Conservation (phyloP, 2,113 vertebrate genomes). For the Bothrops jararaca region DNA sequence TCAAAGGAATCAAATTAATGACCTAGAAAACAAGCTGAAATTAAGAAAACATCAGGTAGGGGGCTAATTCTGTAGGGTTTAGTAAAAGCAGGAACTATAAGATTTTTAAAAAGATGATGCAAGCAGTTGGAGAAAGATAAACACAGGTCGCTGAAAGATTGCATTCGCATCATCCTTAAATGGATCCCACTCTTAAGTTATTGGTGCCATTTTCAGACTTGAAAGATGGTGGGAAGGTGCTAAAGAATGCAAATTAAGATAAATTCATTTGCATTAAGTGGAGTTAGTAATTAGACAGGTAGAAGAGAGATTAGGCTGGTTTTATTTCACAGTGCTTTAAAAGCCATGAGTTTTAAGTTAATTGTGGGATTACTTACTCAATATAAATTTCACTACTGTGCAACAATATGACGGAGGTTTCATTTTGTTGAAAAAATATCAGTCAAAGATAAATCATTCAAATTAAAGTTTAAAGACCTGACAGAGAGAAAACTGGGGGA, state of each 20-base stretch:
- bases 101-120: conserved; percentile 41
- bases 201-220: conserved; percentile 22
- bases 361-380: conserved; percentile 21
- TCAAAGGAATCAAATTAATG: conserved; percentile 62
- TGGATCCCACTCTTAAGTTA: background rate
- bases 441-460: conserved; percentile 31
- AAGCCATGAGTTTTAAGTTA: background rate
- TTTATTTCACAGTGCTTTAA: conserved; percentile 9
- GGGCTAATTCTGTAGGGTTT: conserved; percentile 46
- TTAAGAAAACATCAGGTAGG: conserved; percentile 61
- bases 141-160: conserved; percentile 31
- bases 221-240: background rate
- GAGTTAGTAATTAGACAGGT: background rate
- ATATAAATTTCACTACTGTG: conserved; percentile 4
- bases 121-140: conserved; percentile 47
- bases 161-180: conserved; percentile 45
- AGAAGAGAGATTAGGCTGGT: conserved; percentile 28
- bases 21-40: conserved; percentile 68
- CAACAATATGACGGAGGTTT: background rate
- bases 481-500: conserved; percentile 28
- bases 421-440: background rate
- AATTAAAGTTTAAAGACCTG: background rate
- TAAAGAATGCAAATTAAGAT: background rate
- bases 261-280: conserved; percentile 12
- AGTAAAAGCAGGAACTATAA: conserved; percentile 33